Conservation (phyloP, 2,113 vertebrate species). For the Stegostoma tigrinum region DNA sequence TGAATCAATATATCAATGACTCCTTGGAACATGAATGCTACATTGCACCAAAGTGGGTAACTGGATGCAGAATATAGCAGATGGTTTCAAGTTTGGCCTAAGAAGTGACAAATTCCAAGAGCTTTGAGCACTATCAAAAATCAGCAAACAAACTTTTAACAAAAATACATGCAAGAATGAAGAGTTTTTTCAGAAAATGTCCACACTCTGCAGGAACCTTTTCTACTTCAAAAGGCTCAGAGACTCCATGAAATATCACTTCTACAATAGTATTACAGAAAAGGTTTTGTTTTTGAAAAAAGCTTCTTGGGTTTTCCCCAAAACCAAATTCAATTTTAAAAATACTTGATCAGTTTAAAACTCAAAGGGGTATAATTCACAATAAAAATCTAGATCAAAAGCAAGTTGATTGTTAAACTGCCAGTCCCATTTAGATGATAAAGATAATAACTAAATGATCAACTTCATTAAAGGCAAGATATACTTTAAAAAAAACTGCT, state of each 20-base stretch:
- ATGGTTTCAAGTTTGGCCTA: not conserved
- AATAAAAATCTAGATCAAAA: not conserved
- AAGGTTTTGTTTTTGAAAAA: not conserved
- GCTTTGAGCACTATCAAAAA: not conserved
- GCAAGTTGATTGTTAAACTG: not conserved
- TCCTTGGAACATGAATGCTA: no score
- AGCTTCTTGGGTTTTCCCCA: not conserved
- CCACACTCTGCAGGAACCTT: not conserved
- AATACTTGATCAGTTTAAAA: constrained; percentile 2
- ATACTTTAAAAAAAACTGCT: not conserved
- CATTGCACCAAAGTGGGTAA: not conserved
- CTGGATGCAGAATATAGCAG: not conserved
- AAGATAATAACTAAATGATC: not conserved
- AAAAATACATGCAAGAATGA: not conserved
- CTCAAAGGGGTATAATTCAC: not conserved
- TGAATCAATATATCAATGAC: not conserved
- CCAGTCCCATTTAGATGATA: not conserved
- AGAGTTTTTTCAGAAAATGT: not conserved
- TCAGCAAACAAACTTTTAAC: not conserved
- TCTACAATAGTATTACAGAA: not conserved
- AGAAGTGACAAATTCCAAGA: not conserved
- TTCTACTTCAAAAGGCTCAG: not conserved
- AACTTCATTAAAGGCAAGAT: not conserved
- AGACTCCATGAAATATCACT: no score
- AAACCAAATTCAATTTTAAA: not conserved